Base-by-base conservation (phyloP, 35 echinoderm and acorn worm genomes). In the Hemicentrotus pulcherrimus region DNA sequence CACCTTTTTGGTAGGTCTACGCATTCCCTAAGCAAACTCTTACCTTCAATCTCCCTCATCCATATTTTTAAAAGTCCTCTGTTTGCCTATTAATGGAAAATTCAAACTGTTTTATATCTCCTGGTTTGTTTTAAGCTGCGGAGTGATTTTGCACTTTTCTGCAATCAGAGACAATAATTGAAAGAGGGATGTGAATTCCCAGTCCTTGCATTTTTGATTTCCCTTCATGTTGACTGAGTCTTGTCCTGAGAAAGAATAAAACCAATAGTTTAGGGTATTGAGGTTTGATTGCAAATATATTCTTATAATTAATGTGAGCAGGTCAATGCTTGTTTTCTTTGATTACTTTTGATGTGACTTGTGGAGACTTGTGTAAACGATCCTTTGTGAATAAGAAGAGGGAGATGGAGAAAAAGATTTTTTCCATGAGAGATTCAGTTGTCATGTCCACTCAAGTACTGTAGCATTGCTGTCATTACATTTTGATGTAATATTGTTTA, bases 171-270 rank as follows among this genome's bases (percentile, higher is more conserved):
- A 90, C 46, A 45, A 47, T 47, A 45, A 47, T 90, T 33, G 88
- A 90, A 45, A 90, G 88, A 90, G 32, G 88, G 32, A 47, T 90
- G 9, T 90, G 88, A 90, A 90, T 90, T 90, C 88, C 88, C 88
- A 90, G 12, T 90, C 88, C 88, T 45, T 90, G 32, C 88, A 90
- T 90, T 47, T 47, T 32, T 47, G 88, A 90, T 90, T 33, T 90
- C 88, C 88, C 88, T 16, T 16, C 8, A 41, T 90, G 88, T 24
- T 45, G 6, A 32, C 28, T 24, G 65, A 22, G n/a, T 78, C 6
- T 6, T 71, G 24, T 28, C 18, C 19, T 28, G 2, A 28, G 24
- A 78, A 78, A 78, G 65, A 78, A n/a, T n/a, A n/a, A n/a, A 78
- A 78, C 65, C 65, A 78, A 28, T 78, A 28, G 65, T 78, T 78